Base-by-base conservation (phyloP, 35 echinoderm and acorn worm species). In the Chiridota heheva region DNA sequence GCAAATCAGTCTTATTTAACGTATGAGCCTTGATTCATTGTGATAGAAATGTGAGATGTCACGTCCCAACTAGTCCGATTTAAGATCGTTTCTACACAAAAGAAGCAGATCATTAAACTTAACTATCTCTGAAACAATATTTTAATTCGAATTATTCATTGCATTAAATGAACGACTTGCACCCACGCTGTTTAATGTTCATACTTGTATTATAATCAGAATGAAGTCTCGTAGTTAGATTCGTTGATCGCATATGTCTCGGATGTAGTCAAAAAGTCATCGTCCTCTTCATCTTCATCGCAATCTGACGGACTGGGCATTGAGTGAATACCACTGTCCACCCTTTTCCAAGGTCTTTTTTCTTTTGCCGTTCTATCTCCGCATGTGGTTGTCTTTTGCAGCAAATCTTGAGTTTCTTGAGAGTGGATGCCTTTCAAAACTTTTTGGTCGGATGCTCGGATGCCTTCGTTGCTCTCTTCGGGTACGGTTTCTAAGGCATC, bases 291-390 rank as follows among this genome's bases (percentile, higher is more conserved):
- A 8, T 73, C 76, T 18, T 86, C 72, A 34, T 73, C 56, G 20
- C 86, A 86, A 45, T 83, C 83, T 1, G 91, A 86, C n/a, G 86
- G 83, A 22, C 79, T 96, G 22, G 76, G 83, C 31, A 73, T 81
- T 6, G 91, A 96, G 59, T 96, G 91, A 12, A 96, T 90, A 39
- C 91, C 91, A 60, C 82, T 96, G 40, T 90, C 91, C 25, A 87
- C 70, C 32, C 76, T 47, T 20, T 75, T 85, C 71, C 82, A 79
- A 20, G 67, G 81, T 22, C 81, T 79, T 29, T 61, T 44, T 10
- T 58, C 62, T 37, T 68, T 91, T 28, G 64, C 36, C 20, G 33
- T 37, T n/a, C 51, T 81, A 61, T 10, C 69, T 38, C 7, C 31
- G 10, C 20, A 70, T 31, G 10, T 33, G 36, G 34, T 53, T 59